Evolutionary conservation across 2,888 invertebrate genomes (phyloP).

Genomic region (Ophion ellenae): DNA sequence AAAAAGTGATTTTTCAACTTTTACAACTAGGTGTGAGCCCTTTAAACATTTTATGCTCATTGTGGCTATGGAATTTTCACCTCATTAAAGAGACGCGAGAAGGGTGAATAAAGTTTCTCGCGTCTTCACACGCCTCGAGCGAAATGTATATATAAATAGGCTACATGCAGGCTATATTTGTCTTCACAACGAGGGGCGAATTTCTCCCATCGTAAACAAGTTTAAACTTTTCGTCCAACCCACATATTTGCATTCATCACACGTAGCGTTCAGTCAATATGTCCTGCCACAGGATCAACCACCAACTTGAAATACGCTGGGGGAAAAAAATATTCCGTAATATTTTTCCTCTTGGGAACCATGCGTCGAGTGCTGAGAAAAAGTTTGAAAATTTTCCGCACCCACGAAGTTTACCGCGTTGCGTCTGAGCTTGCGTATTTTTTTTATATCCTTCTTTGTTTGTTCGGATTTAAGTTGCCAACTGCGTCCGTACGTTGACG

Average conservation of each 20-base stretch:
- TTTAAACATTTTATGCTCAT: slow-evolving; percentile 1
- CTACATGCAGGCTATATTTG: slow-evolving; percentile 10
- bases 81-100: slow-evolving; percentile 2
- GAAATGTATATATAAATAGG: slow-evolving; percentile 12
- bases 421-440: slow-evolving; percentile 12
- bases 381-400: slow-evolving; percentile 27
- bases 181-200: slow-evolving; percentile 29
- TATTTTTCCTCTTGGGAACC: slow-evolving; percentile 7
- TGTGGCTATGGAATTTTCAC: slow-evolving; percentile 3
- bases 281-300: slow-evolving; percentile 26
- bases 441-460: slow-evolving; percentile 10
- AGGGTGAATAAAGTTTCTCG: slow-evolving; percentile 33
- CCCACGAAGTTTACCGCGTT: slow-evolving; percentile 5
- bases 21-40: no score
- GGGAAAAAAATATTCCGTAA: slow-evolving; percentile 17
- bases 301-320: slow-evolving; percentile 14
- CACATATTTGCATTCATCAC: slow-evolving; percentile 55
- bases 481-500: background rate
- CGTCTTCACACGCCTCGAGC: slow-evolving; percentile 15
- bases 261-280: slow-evolving; percentile 48
- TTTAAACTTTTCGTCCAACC: slow-evolving; percentile 41
- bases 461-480: slow-evolving; percentile 24
- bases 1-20: no score
- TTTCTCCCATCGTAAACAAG: slow-evolving; percentile 1
- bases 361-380: background rate